These are phyloP conservation scores for Melanotus villosus DNA, from an alignment of 2,888 invertebrate genomes.

Conservation along the genomic window DNA sequence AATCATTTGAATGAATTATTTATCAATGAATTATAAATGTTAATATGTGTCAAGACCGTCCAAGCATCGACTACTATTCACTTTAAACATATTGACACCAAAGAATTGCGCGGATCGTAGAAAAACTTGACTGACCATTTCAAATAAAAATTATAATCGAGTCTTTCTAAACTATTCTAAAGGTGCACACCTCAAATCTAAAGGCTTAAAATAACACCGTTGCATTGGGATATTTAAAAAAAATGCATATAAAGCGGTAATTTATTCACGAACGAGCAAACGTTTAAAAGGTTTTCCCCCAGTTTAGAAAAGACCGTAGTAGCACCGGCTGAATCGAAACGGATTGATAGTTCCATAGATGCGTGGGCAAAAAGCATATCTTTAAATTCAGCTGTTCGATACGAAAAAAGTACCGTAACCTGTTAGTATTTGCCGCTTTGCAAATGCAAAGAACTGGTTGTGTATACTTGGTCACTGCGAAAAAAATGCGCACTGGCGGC, in stretches of 20 bases:
- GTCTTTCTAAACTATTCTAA: neutral
- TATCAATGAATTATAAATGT: slow-evolving; percentile 44
- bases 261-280: neutral
- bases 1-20: slow-evolving; percentile 44
- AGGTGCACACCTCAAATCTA: no score
- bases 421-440: slow-evolving; percentile 48
- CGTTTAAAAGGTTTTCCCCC: neutral
- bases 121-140: slow-evolving; percentile 23
- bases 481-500: slow-evolving; percentile 44
- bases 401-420: slow-evolving; percentile 52
- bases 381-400: slow-evolving; percentile 31
- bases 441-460: slow-evolving; percentile 54
- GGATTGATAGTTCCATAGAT: neutral
- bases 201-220: no score
- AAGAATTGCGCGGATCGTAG: neutral
- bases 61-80: neutral
- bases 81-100: slow-evolving; percentile 14
- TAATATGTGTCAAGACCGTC: slow-evolving; percentile 22
- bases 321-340: neutral
- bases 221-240: no score
- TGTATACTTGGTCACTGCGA: slow-evolving; percentile 36
- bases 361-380: slow-evolving; percentile 23
- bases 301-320: slow-evolving; percentile 6
- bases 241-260: neutral
- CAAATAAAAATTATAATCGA: slow-evolving; percentile 1